phyloP scores from a whole-genome alignment of 2,888 invertebrate species.

The Caenorhabditis sinica region DNA sequence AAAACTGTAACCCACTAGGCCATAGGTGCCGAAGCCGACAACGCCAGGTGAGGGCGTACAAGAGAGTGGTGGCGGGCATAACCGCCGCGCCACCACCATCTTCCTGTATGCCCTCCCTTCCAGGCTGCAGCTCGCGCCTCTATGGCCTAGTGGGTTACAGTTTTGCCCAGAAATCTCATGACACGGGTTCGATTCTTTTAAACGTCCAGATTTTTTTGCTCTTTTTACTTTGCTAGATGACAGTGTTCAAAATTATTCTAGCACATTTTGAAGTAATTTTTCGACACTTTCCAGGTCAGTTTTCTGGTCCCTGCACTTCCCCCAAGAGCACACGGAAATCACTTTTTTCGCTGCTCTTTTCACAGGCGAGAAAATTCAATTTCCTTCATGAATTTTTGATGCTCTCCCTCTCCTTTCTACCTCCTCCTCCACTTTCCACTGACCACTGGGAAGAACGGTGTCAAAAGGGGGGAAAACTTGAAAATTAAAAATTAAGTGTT shows the following conservation, averaged over 20 bases:
- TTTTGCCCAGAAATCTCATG: not conserved
- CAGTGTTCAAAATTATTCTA: not conserved
- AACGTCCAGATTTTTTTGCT: not conserved
- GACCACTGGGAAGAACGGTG: too few relatives aligned
- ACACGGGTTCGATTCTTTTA: not conserved
- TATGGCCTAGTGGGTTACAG: not conserved
- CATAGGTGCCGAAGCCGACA: not conserved
- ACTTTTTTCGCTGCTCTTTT: not conserved
- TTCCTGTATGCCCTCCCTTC: too few relatives aligned
- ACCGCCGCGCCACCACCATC: slow-evolving; percentile 4
- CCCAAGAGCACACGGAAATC: not conserved
- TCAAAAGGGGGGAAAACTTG: not conserved
- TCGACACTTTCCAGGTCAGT: not conserved
- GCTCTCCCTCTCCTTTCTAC: not conserved
- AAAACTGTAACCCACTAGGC: not conserved
- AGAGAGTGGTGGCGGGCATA: not conserved
- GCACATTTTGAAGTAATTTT: not conserved
- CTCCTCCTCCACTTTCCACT: not conserved
- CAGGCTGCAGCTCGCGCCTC: not conserved
- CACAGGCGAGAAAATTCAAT: slow-evolving; percentile 2
- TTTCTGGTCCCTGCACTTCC: not conserved
- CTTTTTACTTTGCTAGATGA: not conserved
- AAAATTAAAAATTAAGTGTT: slow-evolving; percentile 26
- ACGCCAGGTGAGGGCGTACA: not conserved
- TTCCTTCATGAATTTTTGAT: slow-evolving; percentile 42